Base-by-base conservation (phyloP, 2,888 invertebrate genomes). In the Falcaria lacertinaria region DNA sequence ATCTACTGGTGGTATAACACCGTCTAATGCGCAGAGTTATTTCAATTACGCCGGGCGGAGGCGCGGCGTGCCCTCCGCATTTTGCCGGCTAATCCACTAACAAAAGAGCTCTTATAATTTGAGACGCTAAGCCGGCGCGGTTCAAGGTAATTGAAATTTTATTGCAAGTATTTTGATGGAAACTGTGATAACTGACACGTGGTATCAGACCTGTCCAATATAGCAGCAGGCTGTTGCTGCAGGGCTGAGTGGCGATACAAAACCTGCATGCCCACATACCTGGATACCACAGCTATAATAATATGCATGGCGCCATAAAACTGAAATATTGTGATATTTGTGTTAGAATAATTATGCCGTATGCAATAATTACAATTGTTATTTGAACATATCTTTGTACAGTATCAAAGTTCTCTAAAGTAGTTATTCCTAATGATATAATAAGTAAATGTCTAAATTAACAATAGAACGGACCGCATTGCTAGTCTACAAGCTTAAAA, bases 121-220 rank as follows among this genome's bases (percentile, higher is more conserved):
- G 58, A 58, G 58, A 55, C 52, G 63, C 64, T 59, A 58, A 66
- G 57, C 52, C 60, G 50, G 48, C 57, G 48, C 57, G 61, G 56
- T 60, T 54, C 56, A 52, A 56, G 66, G 67, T 74, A 76, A 74
- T 74, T 72, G 74, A 69, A 76, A 74, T 73, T 77, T 78, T 79
- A 80, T 79, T 74, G 77, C 74, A 60, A 65, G 42, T 53, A 54
- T 64, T 68, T 60, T 61, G 64, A 62, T 64, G 60, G 54, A 48
- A 47, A 50, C 54, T 39, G 47, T 11, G 28, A 28, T 28, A 28
- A 11, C 22, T 22, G 28, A 28, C 28, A 28, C 28, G 28, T 28
- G 28, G 11, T 28, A 11, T 7, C 11, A 7, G 3, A 11, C 28
- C 28, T 1, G 3, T 3, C 11, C 28, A 11, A 28, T 28, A 28